phyloP scores from a whole-genome alignment of 1,140 invertebrate species.

The Drosophila burlai region DNA sequence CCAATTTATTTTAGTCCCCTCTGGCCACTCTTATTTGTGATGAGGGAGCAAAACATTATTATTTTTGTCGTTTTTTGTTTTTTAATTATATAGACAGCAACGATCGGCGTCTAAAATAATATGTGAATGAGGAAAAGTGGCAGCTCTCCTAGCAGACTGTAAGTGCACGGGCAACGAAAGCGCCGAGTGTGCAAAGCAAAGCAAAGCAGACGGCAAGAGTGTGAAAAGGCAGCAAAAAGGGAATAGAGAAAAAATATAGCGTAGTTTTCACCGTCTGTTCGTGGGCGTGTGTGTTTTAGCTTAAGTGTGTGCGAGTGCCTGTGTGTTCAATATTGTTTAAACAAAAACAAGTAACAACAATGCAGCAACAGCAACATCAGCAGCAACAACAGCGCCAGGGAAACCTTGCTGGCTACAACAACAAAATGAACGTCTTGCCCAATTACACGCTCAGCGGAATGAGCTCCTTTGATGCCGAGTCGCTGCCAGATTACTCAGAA shows the following conservation, averaged over 20 bases:
- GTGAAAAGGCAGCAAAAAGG: slow-evolving; percentile 67
- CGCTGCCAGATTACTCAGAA: slow-evolving; percentile 87
- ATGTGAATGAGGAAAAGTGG: slow-evolving; percentile 52
- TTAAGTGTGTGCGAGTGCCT: slow-evolving; percentile 11
- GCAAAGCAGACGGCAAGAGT: slow-evolving; percentile 52
- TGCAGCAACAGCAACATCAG: slow-evolving; percentile 45
- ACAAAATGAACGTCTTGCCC: slow-evolving; percentile 69
- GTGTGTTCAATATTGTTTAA: slow-evolving; percentile 48
- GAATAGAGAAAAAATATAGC: slow-evolving; percentile 77
- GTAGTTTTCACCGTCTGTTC: slow-evolving; percentile 33
- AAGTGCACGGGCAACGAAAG: slow-evolving; percentile 48
- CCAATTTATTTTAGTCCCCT: not conserved
- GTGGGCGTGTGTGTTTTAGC: slow-evolving; percentile 32
- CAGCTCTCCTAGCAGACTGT: slow-evolving; percentile 46
- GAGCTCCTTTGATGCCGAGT: slow-evolving; percentile 86
- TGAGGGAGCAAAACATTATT: slow-evolving; percentile 68
- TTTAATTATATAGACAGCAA: slow-evolving; percentile 62
- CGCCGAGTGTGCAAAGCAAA: slow-evolving; percentile 39
- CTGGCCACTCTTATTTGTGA: slow-evolving; percentile 33
- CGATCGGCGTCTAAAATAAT: slow-evolving; percentile 24
- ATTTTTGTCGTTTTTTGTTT: slow-evolving; percentile 79
- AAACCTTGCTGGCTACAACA: slow-evolving; percentile 68
- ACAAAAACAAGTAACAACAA: slow-evolving; percentile 48
- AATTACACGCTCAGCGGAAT: slow-evolving; percentile 85
- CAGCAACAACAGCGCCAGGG: slow-evolving; percentile 61